Conservation (phyloP, 2,888 invertebrate genomes). For the Gerosis bhagava region DNA sequence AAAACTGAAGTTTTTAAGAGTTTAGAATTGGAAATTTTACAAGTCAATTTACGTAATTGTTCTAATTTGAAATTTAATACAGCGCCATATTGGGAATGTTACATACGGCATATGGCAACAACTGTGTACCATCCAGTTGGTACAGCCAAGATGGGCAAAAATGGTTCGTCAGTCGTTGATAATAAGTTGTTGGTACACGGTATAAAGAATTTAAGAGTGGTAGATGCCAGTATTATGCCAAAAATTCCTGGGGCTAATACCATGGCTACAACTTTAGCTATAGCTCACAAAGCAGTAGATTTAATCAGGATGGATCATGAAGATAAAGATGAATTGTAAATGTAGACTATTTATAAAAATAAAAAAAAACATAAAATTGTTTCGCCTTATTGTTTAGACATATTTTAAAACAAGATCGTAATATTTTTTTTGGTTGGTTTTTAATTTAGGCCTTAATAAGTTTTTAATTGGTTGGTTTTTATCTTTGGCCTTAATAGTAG, state of each 20-base stretch:
- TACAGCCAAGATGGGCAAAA: conserved; percentile 86
- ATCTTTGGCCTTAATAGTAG: too few relatives aligned
- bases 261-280: conserved; percentile 77
- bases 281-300: conserved; percentile 73
- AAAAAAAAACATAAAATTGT: too few relatives aligned
- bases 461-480: too few relatives aligned
- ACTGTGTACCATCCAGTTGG: conserved; percentile 87
- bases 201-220: conserved; percentile 72
- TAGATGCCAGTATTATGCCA: conserved; percentile 79
- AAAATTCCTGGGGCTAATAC: conserved; percentile 80
- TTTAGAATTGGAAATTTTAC: conserved; percentile 50
- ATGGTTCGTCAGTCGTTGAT: conserved; percentile 75
- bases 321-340: conserved; percentile 15
- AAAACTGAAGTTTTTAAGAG: conserved; percentile 58
- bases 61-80: conserved; percentile 44
- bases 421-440: too few relatives aligned
- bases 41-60: conserved; percentile 56
- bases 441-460: too few relatives aligned
- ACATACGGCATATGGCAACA: conserved; percentile 74
- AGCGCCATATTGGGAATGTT: conserved; percentile 81
- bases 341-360: too few relatives aligned
- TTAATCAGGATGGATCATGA: conserved; percentile 40
- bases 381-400: too few relatives aligned
- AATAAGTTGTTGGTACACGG: conserved; percentile 75
- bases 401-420: too few relatives aligned